Base-by-base conservation (phyloP, 2,888 invertebrate species). In the Orthosia incerta region DNA sequence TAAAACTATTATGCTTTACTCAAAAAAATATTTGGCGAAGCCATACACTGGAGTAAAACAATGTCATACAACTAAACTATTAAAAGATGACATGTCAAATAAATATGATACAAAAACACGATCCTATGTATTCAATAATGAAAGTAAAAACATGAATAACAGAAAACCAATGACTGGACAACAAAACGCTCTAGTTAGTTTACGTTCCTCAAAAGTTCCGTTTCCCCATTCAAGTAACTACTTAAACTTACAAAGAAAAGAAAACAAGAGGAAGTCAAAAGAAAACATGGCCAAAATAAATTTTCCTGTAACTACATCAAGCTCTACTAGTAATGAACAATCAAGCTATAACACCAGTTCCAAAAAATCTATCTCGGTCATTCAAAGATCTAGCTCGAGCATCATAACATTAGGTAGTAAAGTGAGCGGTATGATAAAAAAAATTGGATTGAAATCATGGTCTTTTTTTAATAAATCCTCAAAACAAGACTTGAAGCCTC, bases 1-100 rank as follows among this genome's bases (percentile, higher is more conserved):
- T 15, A 46, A 84, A 68, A 80, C 84, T n/a, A 51, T 80, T 20
- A 80, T 48, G 59, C 57, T 80, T 20, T 80, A 63, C 60, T 66
- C 80, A 1, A 75, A 80, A 69, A 66, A 53, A 1, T 50, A 46
- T 16, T 51, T 59, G 2, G 1, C 5, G 0, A 59, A 45, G 7
- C 26, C 53, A 45, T 13, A 45, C 39, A 45, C 4, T 0, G 69
- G 26, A 18, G 57, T 61, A 0, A 64, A 68, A 62, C 12, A 61
- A 12, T 55, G 26, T 15, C 55, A 61, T 5, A 62, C 66, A 63
- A 46, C 18, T 2, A 48, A 63, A 53, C 15, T 15, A 1, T 23
- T 45, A 18, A 46, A 63, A 56, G 20, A 63, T 56, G 31, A 51
- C 45, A 48, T 66, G 39, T 48, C 63, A 20, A 50, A 55, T 16